These are phyloP conservation scores for Drosophila pseudoobscura DNA, from an alignment of 1,140 invertebrate species.

Conservation along the genomic window DNA sequence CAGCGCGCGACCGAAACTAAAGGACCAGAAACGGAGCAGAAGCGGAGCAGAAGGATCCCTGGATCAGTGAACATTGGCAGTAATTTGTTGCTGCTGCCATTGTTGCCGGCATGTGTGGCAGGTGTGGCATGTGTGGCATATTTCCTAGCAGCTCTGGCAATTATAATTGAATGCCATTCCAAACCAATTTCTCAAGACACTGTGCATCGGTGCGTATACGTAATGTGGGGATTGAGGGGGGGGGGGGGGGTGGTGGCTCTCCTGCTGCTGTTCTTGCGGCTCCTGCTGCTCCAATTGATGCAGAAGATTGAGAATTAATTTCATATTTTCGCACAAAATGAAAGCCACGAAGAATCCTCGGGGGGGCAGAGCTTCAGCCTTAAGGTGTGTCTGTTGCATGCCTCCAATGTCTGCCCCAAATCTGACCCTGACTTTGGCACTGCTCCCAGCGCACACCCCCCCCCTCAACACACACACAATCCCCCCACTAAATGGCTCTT, in stretches of 20 bases:
- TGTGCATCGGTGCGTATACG: slow-evolving; percentile 29
- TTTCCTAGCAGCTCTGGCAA: slow-evolving; percentile 30
- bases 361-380: too few relatives aligned
- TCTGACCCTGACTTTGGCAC: slow-evolving; percentile 26
- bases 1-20: slow-evolving; percentile 49
- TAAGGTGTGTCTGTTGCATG: too few relatives aligned
- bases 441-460: neutral
- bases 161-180: slow-evolving; percentile 9
- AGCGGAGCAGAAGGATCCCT: slow-evolving; percentile 9
- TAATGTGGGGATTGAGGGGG: slow-evolving; percentile 1
- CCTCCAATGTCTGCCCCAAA: neutral
- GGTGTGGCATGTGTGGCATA: neutral
- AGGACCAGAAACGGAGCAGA: slow-evolving; percentile 23
- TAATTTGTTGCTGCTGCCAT: slow-evolving; percentile 37
- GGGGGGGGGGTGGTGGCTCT: too few relatives aligned
- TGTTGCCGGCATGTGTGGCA: slow-evolving; percentile 5
- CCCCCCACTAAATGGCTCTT: slow-evolving; percentile 1
- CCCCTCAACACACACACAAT: neutral
- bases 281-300: too few relatives aligned
- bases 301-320: too few relatives aligned
- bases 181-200: slow-evolving; percentile 1
- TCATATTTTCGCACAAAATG: too few relatives aligned
- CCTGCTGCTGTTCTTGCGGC: too few relatives aligned
- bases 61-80: slow-evolving; percentile 33
- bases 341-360: too few relatives aligned